Evolutionary conservation across 1,140 invertebrate species (phyloP), one percentile per base, ranked within the genome.

Genomic region (Dryas iulia): DNA sequence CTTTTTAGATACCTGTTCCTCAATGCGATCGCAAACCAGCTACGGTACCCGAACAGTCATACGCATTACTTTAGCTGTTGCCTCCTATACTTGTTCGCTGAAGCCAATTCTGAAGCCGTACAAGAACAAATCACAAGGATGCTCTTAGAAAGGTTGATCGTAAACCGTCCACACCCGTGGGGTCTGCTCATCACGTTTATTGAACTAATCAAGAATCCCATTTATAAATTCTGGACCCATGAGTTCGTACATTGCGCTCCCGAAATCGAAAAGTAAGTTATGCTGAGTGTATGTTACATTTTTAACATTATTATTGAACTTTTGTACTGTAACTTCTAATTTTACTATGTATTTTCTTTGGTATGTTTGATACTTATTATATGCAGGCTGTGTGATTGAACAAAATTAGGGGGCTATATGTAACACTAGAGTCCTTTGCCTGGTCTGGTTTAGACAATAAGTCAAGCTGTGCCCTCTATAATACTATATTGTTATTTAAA

Each of bases 61-160:
- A 99, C 99, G 0, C 98, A 99, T 92, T 99, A 99, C 93, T 99
- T 99, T 92, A 99, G 98, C 76, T 99, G 98, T 87, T 97, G 97
- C 8, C 93, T 99, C 2, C 93, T 99, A 21, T 99, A 99, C 86
- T 92, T 99, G 56, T 99, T 99, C 90, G 97, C 97, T n/a, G 98
- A 99, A 90, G 98, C 98, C 12, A 99, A 99, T 79, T 97, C 97
- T 0, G 98, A 99, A 92, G 97, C 97, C 7, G 98, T 99, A 69
- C 98, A 98, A 83, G 96, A 97, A 84, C 96, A 97, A 83, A 97
- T 97, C 5, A 97, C 96, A 0, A 95, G 99, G 83, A 99, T 99
- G 66, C 92, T 99, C 6, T 93, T 99, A 18, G 99, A 99, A 87
- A 93, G 99, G 78, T 93, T 99, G 14, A 99, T 99, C 72, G 98